phyloP scores from a whole-genome alignment of 2,888 invertebrate species.

The Exephanes ischioxanthus region DNA sequence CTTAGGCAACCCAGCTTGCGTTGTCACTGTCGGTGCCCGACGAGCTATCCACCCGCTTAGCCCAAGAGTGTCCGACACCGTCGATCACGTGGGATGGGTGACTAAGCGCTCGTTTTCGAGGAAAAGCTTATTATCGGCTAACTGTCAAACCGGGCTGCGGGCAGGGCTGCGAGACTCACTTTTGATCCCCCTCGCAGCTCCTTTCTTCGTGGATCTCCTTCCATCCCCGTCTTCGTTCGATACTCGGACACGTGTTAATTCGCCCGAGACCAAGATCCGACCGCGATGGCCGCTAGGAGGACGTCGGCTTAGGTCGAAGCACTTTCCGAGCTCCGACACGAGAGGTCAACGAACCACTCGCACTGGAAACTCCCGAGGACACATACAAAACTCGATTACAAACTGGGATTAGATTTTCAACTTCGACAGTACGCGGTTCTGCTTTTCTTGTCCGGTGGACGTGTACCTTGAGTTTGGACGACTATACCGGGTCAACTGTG shows the following conservation, averaged over 20 bases:
- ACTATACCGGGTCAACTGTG: background rate
- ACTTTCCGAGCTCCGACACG: background rate
- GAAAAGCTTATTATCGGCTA: constrained; percentile 73
- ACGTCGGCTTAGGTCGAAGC: background rate
- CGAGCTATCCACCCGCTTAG: constrained; percentile 17
- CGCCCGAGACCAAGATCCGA: constrained; percentile 12
- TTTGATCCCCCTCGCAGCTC: background rate
- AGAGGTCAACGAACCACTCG: background rate
- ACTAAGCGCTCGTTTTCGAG: constrained; percentile 67
- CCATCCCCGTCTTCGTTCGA: constrained; percentile 19
- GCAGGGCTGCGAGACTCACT: constrained; percentile 46
- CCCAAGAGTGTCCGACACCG: constrained; percentile 19
- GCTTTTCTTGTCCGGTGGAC: background rate
- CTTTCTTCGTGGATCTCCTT: background rate
- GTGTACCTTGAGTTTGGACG: background rate
- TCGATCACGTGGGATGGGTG: constrained; percentile 24
- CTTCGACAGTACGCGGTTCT: background rate
- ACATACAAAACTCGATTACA: constrained; percentile 1
- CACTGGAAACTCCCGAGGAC: background rate
- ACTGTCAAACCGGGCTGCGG: constrained; percentile 65
- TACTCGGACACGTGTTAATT: constrained; percentile 32
- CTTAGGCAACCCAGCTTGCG: constrained; percentile 21
- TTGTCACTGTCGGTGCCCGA: background rate
- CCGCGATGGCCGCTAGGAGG: background rate
- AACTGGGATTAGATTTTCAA: constrained; percentile 14